phyloP scores from a whole-genome alignment of 2,888 invertebrate genomes.

The Listrodromus nycthemerus region DNA sequence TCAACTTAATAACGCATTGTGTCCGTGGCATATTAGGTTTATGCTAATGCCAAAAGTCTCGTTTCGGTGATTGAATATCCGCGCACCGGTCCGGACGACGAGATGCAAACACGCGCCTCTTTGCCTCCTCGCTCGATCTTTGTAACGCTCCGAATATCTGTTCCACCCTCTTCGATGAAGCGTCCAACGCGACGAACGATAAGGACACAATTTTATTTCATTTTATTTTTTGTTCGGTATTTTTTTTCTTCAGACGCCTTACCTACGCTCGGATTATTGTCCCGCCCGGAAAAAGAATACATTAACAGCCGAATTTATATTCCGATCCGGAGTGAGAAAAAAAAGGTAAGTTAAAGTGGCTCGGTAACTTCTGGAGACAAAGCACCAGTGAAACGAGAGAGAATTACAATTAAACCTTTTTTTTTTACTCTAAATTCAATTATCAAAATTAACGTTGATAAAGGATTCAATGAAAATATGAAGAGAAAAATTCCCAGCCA shows the following conservation, averaged over 20 bases:
- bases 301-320: no score
- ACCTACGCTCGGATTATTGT: conserved; percentile 35
- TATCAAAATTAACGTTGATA: no score
- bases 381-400: no score
- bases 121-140: conserved; percentile 15
- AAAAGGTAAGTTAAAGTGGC: no score
- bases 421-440: no score
- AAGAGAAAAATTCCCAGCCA: no score
- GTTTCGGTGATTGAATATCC: conserved; percentile 75
- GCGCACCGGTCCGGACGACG: background rate
- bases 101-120: background rate
- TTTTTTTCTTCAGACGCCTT: background rate
- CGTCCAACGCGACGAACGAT: conserved; percentile 40
- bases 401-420: no score
- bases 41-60: conserved; percentile 81
- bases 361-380: no score
- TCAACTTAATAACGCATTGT: conserved; percentile 83
- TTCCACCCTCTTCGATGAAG: conserved; percentile 45
- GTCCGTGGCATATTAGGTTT: conserved; percentile 83
- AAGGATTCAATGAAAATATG: no score
- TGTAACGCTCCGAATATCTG: conserved; percentile 4
- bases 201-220: conserved; percentile 50
- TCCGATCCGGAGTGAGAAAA: no score
- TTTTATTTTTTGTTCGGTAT: background rate
- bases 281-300: conserved; percentile 6